Percentiles rank a stretch among this genome's conserved stretches.
Evolutionary conservation across 2,888 invertebrate genomes (phyloP).

Genomic region (Melanchra persicariae): DNA sequence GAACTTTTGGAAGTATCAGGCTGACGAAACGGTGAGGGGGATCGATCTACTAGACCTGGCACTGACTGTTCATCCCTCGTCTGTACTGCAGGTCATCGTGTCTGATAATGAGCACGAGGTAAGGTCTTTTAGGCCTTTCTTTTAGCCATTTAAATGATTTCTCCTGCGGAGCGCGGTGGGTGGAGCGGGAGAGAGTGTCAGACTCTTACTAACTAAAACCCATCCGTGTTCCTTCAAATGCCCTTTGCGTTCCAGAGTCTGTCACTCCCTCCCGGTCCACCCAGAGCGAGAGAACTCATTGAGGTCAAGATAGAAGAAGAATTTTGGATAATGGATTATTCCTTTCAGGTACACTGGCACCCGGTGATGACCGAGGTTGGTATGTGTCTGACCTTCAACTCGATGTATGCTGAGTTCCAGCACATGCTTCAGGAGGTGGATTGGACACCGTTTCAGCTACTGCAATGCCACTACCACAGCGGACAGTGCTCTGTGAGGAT

Average conservation of each 20-base stretch:
- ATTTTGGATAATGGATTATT: neutral
- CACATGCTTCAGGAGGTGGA: conserved; percentile 72
- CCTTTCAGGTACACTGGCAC: conserved; percentile 80
- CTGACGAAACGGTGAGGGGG: conserved; percentile 89
- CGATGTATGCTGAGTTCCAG: conserved; percentile 84
- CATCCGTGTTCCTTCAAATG: no score
- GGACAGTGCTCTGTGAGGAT: conserved; percentile 87
- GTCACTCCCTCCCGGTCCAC: neutral
- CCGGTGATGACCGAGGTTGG: conserved; percentile 89
- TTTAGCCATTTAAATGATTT: no score
- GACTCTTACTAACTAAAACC: no score
- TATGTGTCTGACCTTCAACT: conserved; percentile 86
- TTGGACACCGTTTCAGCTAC: conserved; percentile 73
- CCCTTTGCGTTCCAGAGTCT: no score
- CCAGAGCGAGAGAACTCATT: no score
- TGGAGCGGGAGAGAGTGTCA: no score
- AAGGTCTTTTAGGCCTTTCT: neutral
- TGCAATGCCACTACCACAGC: conserved; percentile 88
- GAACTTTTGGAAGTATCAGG: conserved; percentile 93
- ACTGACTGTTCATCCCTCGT: conserved; percentile 84
- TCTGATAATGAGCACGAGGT: conserved; percentile 74
- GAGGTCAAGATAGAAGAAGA: no score
- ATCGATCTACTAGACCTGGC: conserved; percentile 91
- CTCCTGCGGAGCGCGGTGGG: no score
- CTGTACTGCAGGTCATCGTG: conserved; percentile 75